These are phyloP conservation scores for Helicolenus hilgendorfi DNA, from an alignment of 2,797 vertebrate species.

Conservation along the genomic window DNA sequence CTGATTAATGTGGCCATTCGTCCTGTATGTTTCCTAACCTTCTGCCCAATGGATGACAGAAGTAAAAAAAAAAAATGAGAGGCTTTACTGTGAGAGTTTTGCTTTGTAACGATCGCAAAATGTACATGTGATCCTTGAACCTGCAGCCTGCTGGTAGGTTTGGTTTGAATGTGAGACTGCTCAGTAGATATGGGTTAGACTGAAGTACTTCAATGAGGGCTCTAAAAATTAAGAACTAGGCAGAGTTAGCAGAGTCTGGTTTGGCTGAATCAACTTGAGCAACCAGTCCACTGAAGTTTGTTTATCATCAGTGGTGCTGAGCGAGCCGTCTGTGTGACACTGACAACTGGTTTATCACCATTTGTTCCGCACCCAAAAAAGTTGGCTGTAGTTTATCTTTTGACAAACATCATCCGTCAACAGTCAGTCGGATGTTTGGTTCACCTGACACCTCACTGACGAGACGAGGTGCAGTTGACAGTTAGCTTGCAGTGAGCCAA, in stretches of 20 bases:
- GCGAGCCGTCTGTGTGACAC: background rate
- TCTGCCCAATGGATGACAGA: background rate
- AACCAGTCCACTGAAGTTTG: constrained; percentile 9
- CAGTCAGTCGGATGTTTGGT: background rate
- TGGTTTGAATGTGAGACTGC: background rate
- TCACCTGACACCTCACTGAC: background rate
- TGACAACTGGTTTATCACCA: constrained; percentile 1
- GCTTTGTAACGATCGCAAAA: background rate
- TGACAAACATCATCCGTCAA: background rate
- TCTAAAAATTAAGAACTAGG: background rate
- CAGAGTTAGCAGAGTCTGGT: background rate
- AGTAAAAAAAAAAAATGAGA: background rate
- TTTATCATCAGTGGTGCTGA: background rate
- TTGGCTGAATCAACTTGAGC: background rate
- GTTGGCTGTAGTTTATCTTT: background rate
- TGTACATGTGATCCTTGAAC: background rate
- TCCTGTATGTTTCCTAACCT: background rate
- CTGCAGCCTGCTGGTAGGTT: background rate
- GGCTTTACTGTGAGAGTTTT: background rate
- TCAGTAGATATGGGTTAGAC: background rate
- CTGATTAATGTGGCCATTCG: background rate
- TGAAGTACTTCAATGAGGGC: background rate
- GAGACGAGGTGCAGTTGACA: background rate
- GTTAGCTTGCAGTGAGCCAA: background rate
- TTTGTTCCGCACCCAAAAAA: constrained; percentile 2